These are phyloP conservation scores for Toxonevra muliebris DNA, from an alignment of 2,888 invertebrate genomes.

Conservation along the genomic window DNA sequence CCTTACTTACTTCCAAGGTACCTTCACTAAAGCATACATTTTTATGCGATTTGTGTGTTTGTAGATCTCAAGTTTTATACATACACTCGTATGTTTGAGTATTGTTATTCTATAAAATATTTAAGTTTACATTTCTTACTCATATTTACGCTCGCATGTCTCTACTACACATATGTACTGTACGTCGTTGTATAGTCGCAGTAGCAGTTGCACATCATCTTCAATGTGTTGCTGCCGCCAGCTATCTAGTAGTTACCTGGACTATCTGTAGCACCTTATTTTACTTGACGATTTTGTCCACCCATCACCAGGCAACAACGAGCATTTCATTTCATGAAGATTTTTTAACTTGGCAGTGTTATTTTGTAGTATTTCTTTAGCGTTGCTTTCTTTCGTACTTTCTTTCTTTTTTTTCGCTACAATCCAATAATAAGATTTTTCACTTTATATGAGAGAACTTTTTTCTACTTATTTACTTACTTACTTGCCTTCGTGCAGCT, in stretches of 20 bases:
- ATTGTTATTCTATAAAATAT: not conserved
- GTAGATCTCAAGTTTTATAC: not conserved
- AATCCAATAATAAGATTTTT: not conserved
- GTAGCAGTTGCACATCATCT: not conserved
- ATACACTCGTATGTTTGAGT: not conserved
- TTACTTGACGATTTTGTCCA: conserved; percentile 4
- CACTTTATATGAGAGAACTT: conserved; percentile 10
- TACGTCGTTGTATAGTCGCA: not conserved
- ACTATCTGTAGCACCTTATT: not conserved
- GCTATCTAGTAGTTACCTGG: not conserved
- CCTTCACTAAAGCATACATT: conserved; percentile 22
- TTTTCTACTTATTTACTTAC: not conserved
- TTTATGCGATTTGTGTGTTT: conserved; percentile 10
- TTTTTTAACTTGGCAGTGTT: too few species aligned
- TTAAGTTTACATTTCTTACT: conserved; percentile 52
- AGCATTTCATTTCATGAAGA: too few species aligned
- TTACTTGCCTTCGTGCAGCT: not conserved
- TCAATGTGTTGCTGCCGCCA: not conserved
- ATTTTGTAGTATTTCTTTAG: too few species aligned
- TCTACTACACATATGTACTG: conserved; percentile 12
- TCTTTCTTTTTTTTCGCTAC: not conserved
- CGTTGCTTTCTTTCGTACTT: too few species aligned
- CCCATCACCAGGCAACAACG: too few species aligned
- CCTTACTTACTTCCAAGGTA: conserved; percentile 8
- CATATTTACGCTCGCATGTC: conserved; percentile 30